These are phyloP conservation scores for Nibea coibor DNA, from an alignment of 2,113 vertebrate species.

Conservation along the genomic window DNA sequence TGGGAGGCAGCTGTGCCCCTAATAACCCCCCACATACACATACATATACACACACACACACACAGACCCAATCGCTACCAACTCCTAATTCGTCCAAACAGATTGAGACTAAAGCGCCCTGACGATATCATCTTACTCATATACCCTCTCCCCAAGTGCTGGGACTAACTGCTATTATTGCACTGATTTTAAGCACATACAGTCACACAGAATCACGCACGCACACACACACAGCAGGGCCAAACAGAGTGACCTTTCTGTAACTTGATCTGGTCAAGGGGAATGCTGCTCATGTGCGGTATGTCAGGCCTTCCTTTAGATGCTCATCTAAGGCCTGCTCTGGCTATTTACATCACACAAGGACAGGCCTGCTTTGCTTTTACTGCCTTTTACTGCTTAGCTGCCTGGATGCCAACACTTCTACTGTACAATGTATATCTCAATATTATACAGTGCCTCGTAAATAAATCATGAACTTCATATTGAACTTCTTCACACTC, in stretches of 20 bases:
- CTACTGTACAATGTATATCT: slow-evolving; percentile 15
- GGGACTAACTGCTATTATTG: slow-evolving; percentile 53
- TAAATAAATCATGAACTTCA: neutral
- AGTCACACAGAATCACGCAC: neutral
- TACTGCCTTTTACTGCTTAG: slow-evolving; percentile 30
- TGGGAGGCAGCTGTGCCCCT: slow-evolving; percentile 71
- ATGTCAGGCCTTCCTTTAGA: slow-evolving; percentile 68
- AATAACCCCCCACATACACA: slow-evolving; percentile 41
- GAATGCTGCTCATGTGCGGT: slow-evolving; percentile 72
- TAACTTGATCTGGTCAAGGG: slow-evolving; percentile 52
- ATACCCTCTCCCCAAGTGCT: slow-evolving; percentile 33
- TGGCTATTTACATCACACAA: slow-evolving; percentile 73
- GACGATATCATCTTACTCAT: slow-evolving; percentile 48
- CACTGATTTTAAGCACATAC: slow-evolving; percentile 28
- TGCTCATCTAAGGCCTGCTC: slow-evolving; percentile 41
- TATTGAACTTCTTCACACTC: neutral
- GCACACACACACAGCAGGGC: slow-evolving; percentile 5
- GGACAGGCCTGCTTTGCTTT: slow-evolving; percentile 33
- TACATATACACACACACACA: neutral
- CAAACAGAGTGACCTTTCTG: slow-evolving; percentile 9
- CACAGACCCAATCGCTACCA: slow-evolving; percentile 37
- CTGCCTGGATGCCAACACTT: slow-evolving; percentile 8
- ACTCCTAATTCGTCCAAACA: slow-evolving; percentile 39
- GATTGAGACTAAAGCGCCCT: slow-evolving; percentile 31
- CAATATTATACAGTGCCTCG: neutral